Conservation (phyloP, 2,113 vertebrate species). For the Gnathonemus longibarbis region DNA sequence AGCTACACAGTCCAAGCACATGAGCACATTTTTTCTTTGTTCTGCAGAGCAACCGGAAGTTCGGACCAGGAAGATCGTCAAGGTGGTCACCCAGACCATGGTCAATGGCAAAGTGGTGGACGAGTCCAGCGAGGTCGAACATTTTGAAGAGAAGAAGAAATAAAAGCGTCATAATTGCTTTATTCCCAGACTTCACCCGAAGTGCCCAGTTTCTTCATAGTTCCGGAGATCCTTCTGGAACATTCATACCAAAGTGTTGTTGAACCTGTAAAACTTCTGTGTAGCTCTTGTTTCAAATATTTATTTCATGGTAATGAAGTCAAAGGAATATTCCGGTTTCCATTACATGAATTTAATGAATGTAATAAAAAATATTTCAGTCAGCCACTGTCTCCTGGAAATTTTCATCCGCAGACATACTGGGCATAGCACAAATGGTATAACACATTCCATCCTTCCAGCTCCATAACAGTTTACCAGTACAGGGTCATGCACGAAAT, state of each 20-base stretch:
- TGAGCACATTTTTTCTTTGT: not conserved
- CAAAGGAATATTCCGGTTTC: not conserved
- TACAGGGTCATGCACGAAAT: not conserved
- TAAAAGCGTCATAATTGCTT: constrained; percentile 27
- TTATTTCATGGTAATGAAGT: not conserved
- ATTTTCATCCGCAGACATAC: not conserved
- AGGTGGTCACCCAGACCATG: constrained; percentile 70
- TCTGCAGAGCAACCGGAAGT: constrained; percentile 62
- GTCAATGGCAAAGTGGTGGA: constrained; percentile 66
- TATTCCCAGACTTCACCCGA: not conserved
- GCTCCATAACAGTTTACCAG: not conserved
- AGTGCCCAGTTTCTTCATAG: not conserved
- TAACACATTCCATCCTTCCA: not conserved
- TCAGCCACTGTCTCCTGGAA: not conserved
- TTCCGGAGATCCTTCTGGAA: not conserved
- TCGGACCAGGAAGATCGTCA: constrained; percentile 67
- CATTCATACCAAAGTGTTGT: not conserved
- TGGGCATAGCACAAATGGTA: not conserved
- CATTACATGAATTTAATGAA: constrained; percentile 1
- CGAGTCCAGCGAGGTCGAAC: constrained; percentile 66
- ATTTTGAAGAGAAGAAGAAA: constrained; percentile 63
- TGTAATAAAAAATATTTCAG: constrained; percentile 17
- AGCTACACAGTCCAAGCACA: not conserved
- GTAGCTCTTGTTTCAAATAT: not conserved
- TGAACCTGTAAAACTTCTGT: not conserved